Conservation (phyloP, 2,888 invertebrate genomes). For the Acanthacorydalis orientalis region DNA sequence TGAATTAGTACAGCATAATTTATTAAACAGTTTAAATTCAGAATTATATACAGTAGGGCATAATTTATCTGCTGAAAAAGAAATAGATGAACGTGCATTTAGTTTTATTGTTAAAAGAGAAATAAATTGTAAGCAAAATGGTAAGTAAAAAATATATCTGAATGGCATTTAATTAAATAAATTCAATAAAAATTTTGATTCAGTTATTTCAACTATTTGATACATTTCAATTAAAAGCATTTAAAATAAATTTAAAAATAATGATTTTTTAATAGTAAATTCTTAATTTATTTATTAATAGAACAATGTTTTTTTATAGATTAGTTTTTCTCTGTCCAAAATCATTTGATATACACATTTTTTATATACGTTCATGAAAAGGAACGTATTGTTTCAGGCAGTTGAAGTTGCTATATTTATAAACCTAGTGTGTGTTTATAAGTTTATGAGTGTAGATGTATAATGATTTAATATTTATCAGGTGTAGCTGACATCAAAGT, state of each 20-base stretch:
- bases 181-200: background rate
- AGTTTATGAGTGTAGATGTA: slow-evolving; percentile 10
- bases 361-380: too few relatives aligned
- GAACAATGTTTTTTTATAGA: too few relatives aligned
- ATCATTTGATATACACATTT: too few relatives aligned
- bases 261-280: too few relatives aligned
- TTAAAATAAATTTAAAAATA: too few relatives aligned
- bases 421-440: slow-evolving; percentile 11
- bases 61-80: slow-evolving; percentile 5
- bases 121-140: slow-evolving; percentile 9
- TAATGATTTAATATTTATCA: background rate
- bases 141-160: slow-evolving; percentile 10
- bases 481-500: slow-evolving; percentile 25
- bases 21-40: slow-evolving; percentile 18
- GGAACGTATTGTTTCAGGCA: background rate
- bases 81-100: slow-evolving; percentile 24
- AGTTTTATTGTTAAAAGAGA: slow-evolving; percentile 31
- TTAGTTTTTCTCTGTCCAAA: too few relatives aligned
- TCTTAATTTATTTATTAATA: too few relatives aligned
- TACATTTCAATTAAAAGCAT: too few relatives aligned
- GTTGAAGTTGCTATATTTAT: background rate
- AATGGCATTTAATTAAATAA: background rate
- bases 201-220: too few relatives aligned
- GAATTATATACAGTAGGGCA: slow-evolving; percentile 22
- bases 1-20: slow-evolving; percentile 13